phyloP scores from a whole-genome alignment of 2,797 vertebrate species.

The Meda fulgida region DNA sequence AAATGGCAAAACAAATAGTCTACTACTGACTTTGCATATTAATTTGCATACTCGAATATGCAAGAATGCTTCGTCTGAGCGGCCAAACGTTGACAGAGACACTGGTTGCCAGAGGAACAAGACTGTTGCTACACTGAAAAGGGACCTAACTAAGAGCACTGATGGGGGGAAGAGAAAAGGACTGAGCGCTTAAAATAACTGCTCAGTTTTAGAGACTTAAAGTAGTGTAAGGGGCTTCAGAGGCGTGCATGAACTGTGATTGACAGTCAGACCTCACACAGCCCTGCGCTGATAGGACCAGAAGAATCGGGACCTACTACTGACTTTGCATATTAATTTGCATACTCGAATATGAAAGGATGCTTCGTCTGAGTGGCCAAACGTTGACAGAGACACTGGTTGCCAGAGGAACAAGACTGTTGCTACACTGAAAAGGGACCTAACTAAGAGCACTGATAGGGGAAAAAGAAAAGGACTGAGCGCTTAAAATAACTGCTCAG shows the following conservation, averaged over 20 bases:
- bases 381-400: conserved; percentile 26
- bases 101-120: conserved; percentile 46
- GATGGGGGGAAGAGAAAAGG: conserved; percentile 13
- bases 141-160: conserved; percentile 51
- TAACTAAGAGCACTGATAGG: conserved; percentile 48
- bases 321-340: conserved; percentile 56
- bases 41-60: conserved; percentile 51
- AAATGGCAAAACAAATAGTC: conserved; percentile 45
- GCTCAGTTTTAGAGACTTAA: conserved; percentile 29
- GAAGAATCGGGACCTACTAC: no score
- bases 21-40: conserved; percentile 51
- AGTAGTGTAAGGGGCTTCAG: neutral
- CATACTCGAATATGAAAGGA: conserved; percentile 37
- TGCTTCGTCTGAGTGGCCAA: neutral
- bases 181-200: conserved; percentile 54
- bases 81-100: conserved; percentile 6
- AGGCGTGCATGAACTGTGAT: no score
- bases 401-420: conserved; percentile 44
- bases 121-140: conserved; percentile 42
- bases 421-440: conserved; percentile 44
- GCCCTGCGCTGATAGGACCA: no score
- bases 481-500: conserved; percentile 51
- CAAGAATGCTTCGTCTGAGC: neutral
- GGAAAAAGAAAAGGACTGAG: conserved; percentile 23
- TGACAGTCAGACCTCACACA: no score